These are phyloP conservation scores for Dallia pectoralis DNA, from an alignment of 2,797 vertebrate genomes.

Conservation along the genomic window DNA sequence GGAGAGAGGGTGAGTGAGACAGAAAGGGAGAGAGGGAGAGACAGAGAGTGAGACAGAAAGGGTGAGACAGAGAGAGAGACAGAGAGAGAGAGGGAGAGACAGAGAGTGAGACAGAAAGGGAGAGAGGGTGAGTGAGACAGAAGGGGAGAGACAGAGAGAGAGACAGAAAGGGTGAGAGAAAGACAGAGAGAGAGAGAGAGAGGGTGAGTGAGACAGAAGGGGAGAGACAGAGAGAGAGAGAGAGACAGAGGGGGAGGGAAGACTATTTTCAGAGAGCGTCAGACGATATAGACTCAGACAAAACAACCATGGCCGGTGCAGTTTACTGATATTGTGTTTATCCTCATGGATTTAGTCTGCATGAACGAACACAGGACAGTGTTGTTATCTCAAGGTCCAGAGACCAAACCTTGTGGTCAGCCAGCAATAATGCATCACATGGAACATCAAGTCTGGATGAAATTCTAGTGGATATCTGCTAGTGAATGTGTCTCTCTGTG, in stretches of 20 bases:
- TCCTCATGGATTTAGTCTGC: slow-evolving; percentile 38
- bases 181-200: slow-evolving; percentile 19
- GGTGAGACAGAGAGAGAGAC: background rate
- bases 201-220: background rate
- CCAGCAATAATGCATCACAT: slow-evolving; percentile 72
- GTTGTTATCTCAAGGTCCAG: slow-evolving; percentile 33
- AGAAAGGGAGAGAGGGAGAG: background rate
- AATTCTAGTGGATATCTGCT: slow-evolving; percentile 68
- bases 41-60: background rate
- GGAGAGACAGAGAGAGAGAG: slow-evolving; percentile 24
- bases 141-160: slow-evolving; percentile 1
- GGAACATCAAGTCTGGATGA: slow-evolving; percentile 74
- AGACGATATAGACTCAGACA: slow-evolving; percentile 11
- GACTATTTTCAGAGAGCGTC: slow-evolving; percentile 14
- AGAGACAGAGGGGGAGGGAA: slow-evolving; percentile 11
- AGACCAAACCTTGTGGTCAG: slow-evolving; percentile 29
- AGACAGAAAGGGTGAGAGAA: slow-evolving; percentile 2
- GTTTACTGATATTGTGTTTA: slow-evolving; percentile 21
- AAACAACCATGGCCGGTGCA: slow-evolving; percentile 3
- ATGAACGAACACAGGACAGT: slow-evolving; percentile 20
- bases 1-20: too few species aligned
- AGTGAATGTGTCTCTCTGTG: slow-evolving; percentile 61
- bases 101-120: background rate
- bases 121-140: background rate
- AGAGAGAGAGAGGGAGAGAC: background rate